Evolutionary conservation across 2,888 invertebrate genomes (phyloP), one percentile per base, ranked within the genome.

Genomic region (Arctia plantaginis): DNA sequence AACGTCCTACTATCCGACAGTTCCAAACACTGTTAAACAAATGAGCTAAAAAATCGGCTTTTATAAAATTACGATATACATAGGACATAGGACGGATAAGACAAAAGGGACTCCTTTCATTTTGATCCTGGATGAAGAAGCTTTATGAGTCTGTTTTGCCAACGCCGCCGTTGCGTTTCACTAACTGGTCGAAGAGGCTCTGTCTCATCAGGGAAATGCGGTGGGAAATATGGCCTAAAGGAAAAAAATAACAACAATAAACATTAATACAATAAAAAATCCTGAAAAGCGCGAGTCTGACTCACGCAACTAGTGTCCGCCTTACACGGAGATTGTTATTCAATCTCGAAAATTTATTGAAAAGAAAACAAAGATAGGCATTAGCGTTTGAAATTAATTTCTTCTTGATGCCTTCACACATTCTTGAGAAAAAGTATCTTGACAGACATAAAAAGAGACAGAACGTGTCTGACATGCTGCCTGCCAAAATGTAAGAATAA

Each of bases 101-200:
- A 62, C 12, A 33, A 70, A 70, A 20, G 35, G 4, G 15, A 13
- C 39, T 59, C 27, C 41, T 30, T 70, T 69, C 41, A 70, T 62
- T 69, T 70, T 41, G 70, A 62, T 39, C 70, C 64, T 47, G 71
- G 71, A 65, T 71, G 62, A 20, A 93, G 80, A 1, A 94, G 87
- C 78, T 87, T 92, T 67, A 80, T 82, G 0, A 94, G 87, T 44
- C 94, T 87, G 27, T 85, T 89, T 74, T 88, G 90, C 94, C 94
- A 94, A 30, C 93, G 91, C 4, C 88, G 89, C 0, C 90, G 90
- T 80, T 94, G 94, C 2, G 83, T 87, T 55, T 90, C 90, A 75
- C 91, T 94, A 79, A 93, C 92, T 0, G 87, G 88, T 18, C 82
- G 88, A 20, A 87, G 82, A 1, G 80, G 76, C 71, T 89, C 92